Conservation (phyloP, 2,113 vertebrate species). For the Phylloscopus whistleri region DNA sequence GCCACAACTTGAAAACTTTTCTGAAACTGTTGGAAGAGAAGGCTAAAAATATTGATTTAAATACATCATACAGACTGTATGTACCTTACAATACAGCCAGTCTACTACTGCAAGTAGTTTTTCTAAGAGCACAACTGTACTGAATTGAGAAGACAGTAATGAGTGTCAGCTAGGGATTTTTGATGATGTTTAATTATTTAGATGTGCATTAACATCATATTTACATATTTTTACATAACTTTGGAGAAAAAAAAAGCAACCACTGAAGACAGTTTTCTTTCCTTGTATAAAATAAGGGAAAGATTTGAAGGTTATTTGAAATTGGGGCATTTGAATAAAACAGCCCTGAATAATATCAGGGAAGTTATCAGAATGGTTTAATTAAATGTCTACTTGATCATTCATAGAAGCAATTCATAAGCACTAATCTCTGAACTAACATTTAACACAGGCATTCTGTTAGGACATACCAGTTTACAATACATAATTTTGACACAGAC, state of each 20-base stretch:
- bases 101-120: background rate
- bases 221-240: constrained; percentile 38
- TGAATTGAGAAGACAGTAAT: background rate
- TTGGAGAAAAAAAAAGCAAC: background rate
- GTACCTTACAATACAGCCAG: background rate
- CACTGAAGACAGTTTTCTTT: constrained; percentile 7
- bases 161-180: constrained; percentile 9
- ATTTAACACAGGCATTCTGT: constrained; percentile 15
- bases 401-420: constrained; percentile 49
- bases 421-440: constrained; percentile 11
- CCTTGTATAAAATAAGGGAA: constrained; percentile 40
- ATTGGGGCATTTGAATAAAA: constrained; percentile 10
- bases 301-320: constrained; percentile 13
- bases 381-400: constrained; percentile 30
- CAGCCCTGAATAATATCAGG: constrained; percentile 54
- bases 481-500: background rate
- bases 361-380: constrained; percentile 15
- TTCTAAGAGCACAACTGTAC: background rate
- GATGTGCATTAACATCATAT: constrained; percentile 32
- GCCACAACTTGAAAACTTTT: background rate
- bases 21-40: background rate
- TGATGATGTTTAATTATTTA: constrained; percentile 44
- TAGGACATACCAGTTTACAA: constrained; percentile 6
- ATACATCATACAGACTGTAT: background rate
- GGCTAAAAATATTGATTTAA: background rate